Evolutionary conservation across 2,113 vertebrate genomes (phyloP).

Genomic region (Rafetus swinhoei): DNA sequence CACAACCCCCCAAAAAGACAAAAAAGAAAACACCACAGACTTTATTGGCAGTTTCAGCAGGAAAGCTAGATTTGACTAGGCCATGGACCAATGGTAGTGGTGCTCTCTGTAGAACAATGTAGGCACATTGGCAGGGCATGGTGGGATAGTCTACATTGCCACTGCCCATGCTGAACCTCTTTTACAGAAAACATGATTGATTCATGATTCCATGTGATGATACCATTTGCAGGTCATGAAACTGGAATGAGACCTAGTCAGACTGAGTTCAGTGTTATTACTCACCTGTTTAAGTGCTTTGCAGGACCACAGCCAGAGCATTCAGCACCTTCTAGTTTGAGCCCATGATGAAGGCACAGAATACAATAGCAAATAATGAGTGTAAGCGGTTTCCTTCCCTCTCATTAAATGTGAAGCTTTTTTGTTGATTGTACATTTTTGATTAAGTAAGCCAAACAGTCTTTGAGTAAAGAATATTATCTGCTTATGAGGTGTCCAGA

Average conservation of each 20-base stretch:
- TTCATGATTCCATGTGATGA: neutral
- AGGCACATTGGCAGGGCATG: neutral
- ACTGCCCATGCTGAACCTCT: neutral
- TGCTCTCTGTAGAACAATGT: neutral
- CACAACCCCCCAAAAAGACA: no score
- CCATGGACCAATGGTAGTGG: neutral
- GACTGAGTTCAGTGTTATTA: neutral
- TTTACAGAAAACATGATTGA: neutral
- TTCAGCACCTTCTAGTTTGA: constrained; percentile 3
- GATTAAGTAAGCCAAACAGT: neutral
- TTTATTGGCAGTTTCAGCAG: neutral
- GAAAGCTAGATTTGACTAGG: neutral
- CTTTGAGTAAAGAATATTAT: neutral
- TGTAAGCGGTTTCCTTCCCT: neutral
- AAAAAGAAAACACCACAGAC: neutral
- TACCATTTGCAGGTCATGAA: accelerated
- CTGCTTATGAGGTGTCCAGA: neutral
- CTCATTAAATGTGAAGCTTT: neutral
- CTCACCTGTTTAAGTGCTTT: constrained; percentile 13
- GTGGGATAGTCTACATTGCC: accelerated
- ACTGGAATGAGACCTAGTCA: neutral
- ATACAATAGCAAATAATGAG: neutral
- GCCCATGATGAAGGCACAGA: neutral
- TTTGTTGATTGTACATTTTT: neutral
- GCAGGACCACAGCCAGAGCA: neutral